These are phyloP conservation scores for Vannuccia rotundouncinata DNA, from an alignment of 2,888 invertebrate genomes.

Conservation along the genomic window DNA sequence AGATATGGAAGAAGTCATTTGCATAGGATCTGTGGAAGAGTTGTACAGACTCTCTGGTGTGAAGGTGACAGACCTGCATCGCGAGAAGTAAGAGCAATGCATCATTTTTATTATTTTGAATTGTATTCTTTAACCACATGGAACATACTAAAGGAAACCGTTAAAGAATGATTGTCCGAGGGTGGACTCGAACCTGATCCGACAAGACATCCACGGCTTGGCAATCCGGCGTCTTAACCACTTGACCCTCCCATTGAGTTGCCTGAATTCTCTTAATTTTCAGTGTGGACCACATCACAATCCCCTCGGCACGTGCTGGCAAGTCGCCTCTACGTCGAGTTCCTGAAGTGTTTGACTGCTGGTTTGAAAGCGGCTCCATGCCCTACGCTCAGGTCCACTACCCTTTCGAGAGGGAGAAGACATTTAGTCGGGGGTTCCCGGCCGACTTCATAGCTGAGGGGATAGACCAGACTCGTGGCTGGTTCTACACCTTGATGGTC, in stretches of 20 bases:
- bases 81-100: slow-evolving; percentile 64
- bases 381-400: slow-evolving; percentile 68
- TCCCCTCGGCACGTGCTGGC: slow-evolving; percentile 74
- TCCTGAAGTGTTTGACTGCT: slow-evolving; percentile 94
- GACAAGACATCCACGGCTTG: too few relatives aligned
- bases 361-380: slow-evolving; percentile 99
- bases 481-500: slow-evolving; percentile 97
- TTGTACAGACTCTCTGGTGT: slow-evolving; percentile 73
- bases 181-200: too few relatives aligned
- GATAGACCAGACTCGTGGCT: slow-evolving; percentile 92
- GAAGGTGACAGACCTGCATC: slow-evolving; percentile 76
- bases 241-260: too few relatives aligned
- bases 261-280: too few relatives aligned
- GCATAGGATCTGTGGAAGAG: slow-evolving; percentile 86
- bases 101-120: too few relatives aligned
- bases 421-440: slow-evolving; percentile 83
- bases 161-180: too few relatives aligned
- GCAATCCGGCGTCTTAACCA: too few relatives aligned
- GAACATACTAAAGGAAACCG: too few relatives aligned
- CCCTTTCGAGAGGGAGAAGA: slow-evolving; percentile 63
- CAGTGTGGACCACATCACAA: slow-evolving; percentile 79
- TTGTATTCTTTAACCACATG: too few relatives aligned
- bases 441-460: slow-evolving; percentile 99
- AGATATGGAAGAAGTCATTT: slow-evolving; percentile 83
- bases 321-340: slow-evolving; percentile 76